These are phyloP conservation scores for Bagarius yarrelli DNA, from an alignment of 2,113 vertebrate species.

Conservation along the genomic window DNA sequence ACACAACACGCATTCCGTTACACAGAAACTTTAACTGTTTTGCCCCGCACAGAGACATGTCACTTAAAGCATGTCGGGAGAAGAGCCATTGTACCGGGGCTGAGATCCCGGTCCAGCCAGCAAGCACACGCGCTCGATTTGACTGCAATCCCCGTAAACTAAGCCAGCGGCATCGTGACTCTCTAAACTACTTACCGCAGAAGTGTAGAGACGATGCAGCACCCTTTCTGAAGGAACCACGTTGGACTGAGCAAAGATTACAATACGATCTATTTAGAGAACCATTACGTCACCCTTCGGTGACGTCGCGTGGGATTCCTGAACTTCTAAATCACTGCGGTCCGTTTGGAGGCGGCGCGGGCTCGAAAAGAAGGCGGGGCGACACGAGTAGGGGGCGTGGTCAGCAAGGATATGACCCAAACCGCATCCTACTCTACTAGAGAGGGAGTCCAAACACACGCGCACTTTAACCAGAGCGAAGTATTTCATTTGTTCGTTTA, in stretches of 20 bases:
- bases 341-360: slow-evolving; percentile 69
- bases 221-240: slow-evolving; percentile 93
- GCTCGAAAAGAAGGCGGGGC: slow-evolving; percentile 51
- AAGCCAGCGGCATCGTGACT: slow-evolving; percentile 46
- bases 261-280: slow-evolving; percentile 99
- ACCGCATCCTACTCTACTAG: not conserved
- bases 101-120: not conserved
- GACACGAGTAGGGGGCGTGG: slow-evolving; percentile 58
- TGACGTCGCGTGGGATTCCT: slow-evolving; percentile 99
- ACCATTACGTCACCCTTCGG: slow-evolving; percentile 97
- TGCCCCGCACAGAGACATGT: slow-evolving; percentile 59
- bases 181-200: slow-evolving; percentile 90
- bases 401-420: not conserved
- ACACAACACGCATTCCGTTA: slow-evolving; percentile 8
- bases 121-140: not conserved
- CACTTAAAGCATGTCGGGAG: slow-evolving; percentile 32
- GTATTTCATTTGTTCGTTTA: not conserved
- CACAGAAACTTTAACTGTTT: not conserved
- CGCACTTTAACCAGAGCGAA: not conserved
- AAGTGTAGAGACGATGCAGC: slow-evolving; percentile 87
- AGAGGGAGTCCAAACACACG: not conserved
- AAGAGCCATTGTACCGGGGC: slow-evolving; percentile 37
- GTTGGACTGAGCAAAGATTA: slow-evolving; percentile 99
- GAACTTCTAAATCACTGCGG: slow-evolving; percentile 99
- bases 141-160: slow-evolving; percentile 4